Percentiles rank a stretch among this genome's conserved stretches.
Conservation (phyloP, 2,888 invertebrate genomes). For the Hymenopus coronatus region DNA sequence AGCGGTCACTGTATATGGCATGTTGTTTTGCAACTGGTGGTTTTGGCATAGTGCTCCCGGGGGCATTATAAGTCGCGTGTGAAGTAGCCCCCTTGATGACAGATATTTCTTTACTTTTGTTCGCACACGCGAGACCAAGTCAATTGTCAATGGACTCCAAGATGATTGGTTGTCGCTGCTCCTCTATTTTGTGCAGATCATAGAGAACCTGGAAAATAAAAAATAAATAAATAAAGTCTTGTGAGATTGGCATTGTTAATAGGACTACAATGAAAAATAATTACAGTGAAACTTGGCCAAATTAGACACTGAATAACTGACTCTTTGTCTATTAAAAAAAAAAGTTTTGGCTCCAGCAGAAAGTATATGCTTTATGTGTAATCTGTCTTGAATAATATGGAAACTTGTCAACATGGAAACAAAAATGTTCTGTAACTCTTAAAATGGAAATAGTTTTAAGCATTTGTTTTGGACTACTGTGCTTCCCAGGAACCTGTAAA, state of each 20-base stretch:
- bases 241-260: background rate
- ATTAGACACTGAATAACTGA: too few species aligned
- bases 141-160: conserved; percentile 44
- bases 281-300: too few species aligned
- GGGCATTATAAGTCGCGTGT: conserved; percentile 14
- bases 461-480: too few species aligned
- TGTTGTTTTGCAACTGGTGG: conserved; percentile 39
- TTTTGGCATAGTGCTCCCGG: background rate
- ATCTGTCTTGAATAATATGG: too few species aligned
- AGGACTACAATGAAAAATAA: too few species aligned
- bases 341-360: too few species aligned
- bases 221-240: conserved; percentile 9
- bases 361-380: too few species aligned
- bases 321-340: too few species aligned
- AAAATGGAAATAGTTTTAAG: too few species aligned
- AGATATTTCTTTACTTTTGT: background rate
- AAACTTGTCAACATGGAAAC: too few species aligned
- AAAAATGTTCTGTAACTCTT: too few species aligned
- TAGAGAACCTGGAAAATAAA: conserved; percentile 50
- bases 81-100: conserved; percentile 18
- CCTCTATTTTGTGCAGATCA: conserved; percentile 54
- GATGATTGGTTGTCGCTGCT: conserved; percentile 41
- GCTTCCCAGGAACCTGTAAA: too few species aligned
- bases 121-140: conserved; percentile 41
- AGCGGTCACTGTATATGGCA: conserved; percentile 53